Evolutionary conservation across 2,888 invertebrate genomes (phyloP).

Genomic region (Hirtodrosophila duncani): DNA sequence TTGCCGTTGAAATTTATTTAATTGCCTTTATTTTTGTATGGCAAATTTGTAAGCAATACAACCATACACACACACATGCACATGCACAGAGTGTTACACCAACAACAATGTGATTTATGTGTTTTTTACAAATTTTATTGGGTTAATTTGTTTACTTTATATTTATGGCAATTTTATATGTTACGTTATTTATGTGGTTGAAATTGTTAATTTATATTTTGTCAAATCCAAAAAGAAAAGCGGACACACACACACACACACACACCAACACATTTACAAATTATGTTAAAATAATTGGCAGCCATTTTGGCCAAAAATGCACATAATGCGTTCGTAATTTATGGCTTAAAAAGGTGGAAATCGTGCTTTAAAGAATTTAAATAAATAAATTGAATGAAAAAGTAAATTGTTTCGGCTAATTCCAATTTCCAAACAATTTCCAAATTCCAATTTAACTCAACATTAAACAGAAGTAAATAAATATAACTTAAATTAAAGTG

Average conservation of each 20-base stretch:
- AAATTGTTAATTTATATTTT: constrained; percentile 51
- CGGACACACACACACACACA: too few relatives aligned
- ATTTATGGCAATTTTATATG: constrained; percentile 43
- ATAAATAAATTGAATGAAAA: too few relatives aligned
- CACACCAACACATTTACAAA: too few relatives aligned
- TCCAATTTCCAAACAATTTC: constrained; percentile 20
- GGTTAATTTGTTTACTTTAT: constrained; percentile 61
- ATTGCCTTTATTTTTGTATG: constrained; percentile 54
- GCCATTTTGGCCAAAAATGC: too few relatives aligned
- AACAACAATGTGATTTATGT: constrained; percentile 46
- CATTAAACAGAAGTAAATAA: too few relatives aligned
- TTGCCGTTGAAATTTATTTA: constrained; percentile 62
- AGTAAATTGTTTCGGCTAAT: too few relatives aligned
- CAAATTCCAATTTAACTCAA: constrained; percentile 5
- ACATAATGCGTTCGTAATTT: too few relatives aligned
- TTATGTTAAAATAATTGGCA: too few relatives aligned
- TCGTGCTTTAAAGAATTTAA: too few relatives aligned
- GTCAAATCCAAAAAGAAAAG: not conserved
- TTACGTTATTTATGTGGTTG: constrained; percentile 47
- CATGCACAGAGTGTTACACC: constrained; percentile 1
- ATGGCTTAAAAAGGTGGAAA: too few relatives aligned
- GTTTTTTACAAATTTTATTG: constrained; percentile 58
- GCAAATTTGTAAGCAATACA: constrained; percentile 42
- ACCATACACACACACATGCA: constrained; percentile 6
- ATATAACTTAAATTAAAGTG: too few relatives aligned